Percentiles rank a stretch among this genome's conserved stretches.
Conservation (phyloP, 2,888 invertebrate species). For the Tipula confusa region DNA sequence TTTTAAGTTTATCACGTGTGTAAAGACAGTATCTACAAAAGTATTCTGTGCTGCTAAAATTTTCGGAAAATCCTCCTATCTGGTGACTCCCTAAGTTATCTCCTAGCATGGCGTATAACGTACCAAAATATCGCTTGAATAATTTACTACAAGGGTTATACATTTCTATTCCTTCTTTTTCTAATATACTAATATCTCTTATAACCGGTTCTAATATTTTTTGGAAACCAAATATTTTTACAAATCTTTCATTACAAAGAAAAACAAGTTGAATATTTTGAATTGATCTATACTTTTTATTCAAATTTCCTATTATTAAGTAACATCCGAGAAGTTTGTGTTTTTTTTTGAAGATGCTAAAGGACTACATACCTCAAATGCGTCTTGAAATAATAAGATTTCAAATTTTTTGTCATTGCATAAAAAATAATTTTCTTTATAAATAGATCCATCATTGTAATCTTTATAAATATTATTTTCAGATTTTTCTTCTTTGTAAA, state of each 20-base stretch:
- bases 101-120: neutral
- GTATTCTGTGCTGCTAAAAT: neutral
- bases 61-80: neutral
- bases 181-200: too few species aligned
- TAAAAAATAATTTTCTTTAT: neutral
- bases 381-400: constrained; percentile 26
- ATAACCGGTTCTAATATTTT: too few species aligned
- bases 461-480: neutral
- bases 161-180: too few species aligned
- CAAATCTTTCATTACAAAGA: too few species aligned
- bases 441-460: neutral
- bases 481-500: neutral
- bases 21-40: neutral
- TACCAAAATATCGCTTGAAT: too few species aligned
- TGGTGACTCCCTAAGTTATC: constrained; percentile 16
- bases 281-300: too few species aligned
- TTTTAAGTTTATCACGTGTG: neutral
- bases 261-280: too few species aligned
- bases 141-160: too few species aligned
- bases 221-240: too few species aligned
- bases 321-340: too few species aligned
- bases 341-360: constrained; percentile 15
- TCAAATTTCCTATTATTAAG: too few species aligned
- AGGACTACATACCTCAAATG: neutral
- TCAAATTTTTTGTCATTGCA: constrained; percentile 7